These are phyloP conservation scores for Hormiphora californensis DNA, from an alignment of 37 sponge, comb jelly and placozoan species.

Conservation along the genomic window DNA sequence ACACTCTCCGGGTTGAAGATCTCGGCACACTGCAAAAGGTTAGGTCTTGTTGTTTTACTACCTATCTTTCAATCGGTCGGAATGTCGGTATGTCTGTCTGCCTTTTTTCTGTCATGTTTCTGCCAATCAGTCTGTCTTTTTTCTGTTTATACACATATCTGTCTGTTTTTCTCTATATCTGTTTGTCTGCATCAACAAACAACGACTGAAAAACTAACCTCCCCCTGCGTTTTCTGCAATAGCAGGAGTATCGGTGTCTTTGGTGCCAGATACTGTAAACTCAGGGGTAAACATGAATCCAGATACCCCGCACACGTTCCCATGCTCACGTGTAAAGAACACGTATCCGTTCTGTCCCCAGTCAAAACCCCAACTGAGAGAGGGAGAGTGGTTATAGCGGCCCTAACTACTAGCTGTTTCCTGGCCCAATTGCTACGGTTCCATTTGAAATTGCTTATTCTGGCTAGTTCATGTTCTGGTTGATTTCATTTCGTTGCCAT, in stretches of 20 bases:
- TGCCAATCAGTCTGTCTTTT: not conserved
- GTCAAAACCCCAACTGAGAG: not conserved
- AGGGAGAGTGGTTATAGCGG: not conserved
- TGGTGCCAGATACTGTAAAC: not conserved
- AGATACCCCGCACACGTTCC: not conserved
- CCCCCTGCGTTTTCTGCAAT: not conserved
- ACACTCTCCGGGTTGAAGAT: not conserved
- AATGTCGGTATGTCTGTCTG: not conserved
- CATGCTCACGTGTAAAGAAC: not conserved
- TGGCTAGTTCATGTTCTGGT: too few relatives aligned
- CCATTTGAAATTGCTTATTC: too few relatives aligned
- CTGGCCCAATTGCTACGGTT: too few relatives aligned
- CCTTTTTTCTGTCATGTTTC: not conserved
- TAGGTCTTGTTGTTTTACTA: not conserved
- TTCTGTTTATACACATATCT: too few relatives aligned
- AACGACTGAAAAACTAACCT: too few relatives aligned
- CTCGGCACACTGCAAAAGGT: conserved; percentile 69
- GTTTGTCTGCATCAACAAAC: too few relatives aligned
- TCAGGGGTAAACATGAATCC: not conserved
- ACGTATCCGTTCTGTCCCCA: conserved; percentile 18
- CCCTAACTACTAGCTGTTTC: too few relatives aligned
- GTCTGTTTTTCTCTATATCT: too few relatives aligned
- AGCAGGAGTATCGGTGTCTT: not conserved
- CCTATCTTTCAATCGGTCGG: not conserved
- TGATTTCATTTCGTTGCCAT: too few relatives aligned